Base-by-base conservation (phyloP, 1,140 invertebrate genomes). In the Brachionus sp. region DNA sequence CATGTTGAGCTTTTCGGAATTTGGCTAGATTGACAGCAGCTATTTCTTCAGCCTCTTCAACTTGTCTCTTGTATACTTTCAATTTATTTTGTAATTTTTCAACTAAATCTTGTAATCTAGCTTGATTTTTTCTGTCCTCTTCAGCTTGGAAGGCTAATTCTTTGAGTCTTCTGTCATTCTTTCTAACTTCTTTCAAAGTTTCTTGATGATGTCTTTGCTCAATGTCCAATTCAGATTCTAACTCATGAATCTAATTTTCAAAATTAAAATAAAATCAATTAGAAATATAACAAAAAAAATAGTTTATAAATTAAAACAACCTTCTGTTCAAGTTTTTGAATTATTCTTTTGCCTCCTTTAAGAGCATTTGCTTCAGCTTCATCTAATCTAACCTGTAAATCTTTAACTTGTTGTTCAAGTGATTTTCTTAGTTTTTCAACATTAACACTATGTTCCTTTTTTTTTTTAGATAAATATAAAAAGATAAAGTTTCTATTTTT, bases 61-160 rank as follows among this genome's bases (percentile, higher is more conserved):
- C 97, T 92, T 98, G 96, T 91, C 95, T 94, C 93, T 98, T 98
- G 93, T 98, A 98, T 85, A 94, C 95, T 92, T 98, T 98, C 92
- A 98, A 97, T 92, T 98, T 99, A 90, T 96, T 94, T 92, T 98
- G 96, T 77, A 98, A 92, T 92, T 98, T 98, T 91, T 98, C 97
- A 85, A 98, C 95, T 85, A 98, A 92, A 90, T 98, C 96, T 90
- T 98, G 95, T 92, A 97, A 95, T 87, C 95, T 93, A 89, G 97
- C 95, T 90, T 97, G 95, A 91, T 96, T 97, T 92, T 98, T 98
- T 89, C 95, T 93, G 90, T 98, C 95, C 88, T 98, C 96, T 86
- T 98, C 96, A 83, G 93, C 93, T 91, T 95, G 92, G 94, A 98
- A 98, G 91, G 94, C 95, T 57, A 92, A 86, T 85, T 92, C 91